A percentile compares a stretch with the other conserved stretches of the same genome.
Conservation (phyloP, 1,140 invertebrate species). For the Apolygus lucorum region DNA sequence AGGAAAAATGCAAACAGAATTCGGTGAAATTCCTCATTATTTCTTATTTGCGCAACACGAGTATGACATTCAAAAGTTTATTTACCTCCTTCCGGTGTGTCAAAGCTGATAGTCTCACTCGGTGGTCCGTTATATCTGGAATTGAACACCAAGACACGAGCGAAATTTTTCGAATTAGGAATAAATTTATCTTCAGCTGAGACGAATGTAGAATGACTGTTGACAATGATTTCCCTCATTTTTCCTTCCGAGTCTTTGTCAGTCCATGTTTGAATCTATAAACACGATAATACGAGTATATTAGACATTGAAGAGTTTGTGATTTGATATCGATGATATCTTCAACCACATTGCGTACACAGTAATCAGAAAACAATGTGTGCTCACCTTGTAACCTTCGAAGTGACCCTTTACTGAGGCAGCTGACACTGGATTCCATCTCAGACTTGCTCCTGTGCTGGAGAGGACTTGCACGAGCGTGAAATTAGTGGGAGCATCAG, state of each 20-base stretch:
- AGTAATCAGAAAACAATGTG: too few species aligned
- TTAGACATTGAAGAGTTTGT: too few species aligned
- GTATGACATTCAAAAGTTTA: too few species aligned
- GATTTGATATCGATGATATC: too few species aligned
- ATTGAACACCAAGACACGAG: slow-evolving; percentile 83
- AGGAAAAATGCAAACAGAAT: too few species aligned
- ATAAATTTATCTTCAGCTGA: slow-evolving; percentile 72
- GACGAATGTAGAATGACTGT: slow-evolving; percentile 57
- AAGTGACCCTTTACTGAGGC: slow-evolving; percentile 82
- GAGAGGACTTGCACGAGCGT: slow-evolving; percentile 62
- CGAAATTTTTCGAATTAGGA: slow-evolving; percentile 82
- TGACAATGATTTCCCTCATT: slow-evolving; percentile 69
- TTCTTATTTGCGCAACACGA: too few species aligned
- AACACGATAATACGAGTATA: neutral
- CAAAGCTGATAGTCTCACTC: slow-evolving; percentile 72
- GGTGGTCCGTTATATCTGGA: slow-evolving; percentile 81
- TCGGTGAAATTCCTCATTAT: too few species aligned
- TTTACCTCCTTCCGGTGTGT: slow-evolving; percentile 79
- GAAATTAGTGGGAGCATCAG: slow-evolving; percentile 75
- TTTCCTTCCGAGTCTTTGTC: slow-evolving; percentile 65
- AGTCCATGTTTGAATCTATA: slow-evolving; percentile 81
- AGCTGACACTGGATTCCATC: slow-evolving; percentile 68
- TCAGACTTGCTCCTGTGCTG: slow-evolving; percentile 66
- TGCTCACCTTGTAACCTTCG: slow-evolving; percentile 83
- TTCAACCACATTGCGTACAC: too few species aligned